A percentile compares a stretch with the other conserved stretches of the same genome.
phyloP scores from a whole-genome alignment of 2,888 invertebrate species.

The Ferrisia virgata region DNA sequence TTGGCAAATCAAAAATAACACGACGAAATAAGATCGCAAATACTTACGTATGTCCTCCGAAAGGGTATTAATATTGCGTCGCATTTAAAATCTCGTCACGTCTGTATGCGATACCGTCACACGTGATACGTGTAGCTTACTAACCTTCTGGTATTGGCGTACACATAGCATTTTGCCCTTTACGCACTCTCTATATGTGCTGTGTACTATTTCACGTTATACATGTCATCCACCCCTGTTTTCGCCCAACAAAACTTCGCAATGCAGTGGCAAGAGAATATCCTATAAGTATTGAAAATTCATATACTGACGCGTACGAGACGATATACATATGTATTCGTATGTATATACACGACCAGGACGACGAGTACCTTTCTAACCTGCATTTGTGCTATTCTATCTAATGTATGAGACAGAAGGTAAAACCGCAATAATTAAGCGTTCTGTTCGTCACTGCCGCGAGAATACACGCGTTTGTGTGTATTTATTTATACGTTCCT shows the following conservation, averaged over 20 bases:
- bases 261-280: background rate
- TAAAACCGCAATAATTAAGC: constrained; percentile 32
- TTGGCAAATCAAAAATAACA: constrained; percentile 42
- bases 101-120: constrained; percentile 36
- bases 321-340: background rate
- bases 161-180: too few species aligned
- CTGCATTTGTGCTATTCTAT: too few species aligned
- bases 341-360: background rate
- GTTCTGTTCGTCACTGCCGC: background rate
- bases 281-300: constrained; percentile 21
- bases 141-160: background rate
- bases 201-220: background rate
- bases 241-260: background rate
- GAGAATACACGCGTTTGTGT: too few species aligned
- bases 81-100: constrained; percentile 39
- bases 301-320: background rate
- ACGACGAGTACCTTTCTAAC: background rate
- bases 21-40: constrained; percentile 39
- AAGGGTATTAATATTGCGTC: constrained; percentile 35
- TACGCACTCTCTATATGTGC: constrained; percentile 18
- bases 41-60: constrained; percentile 37
- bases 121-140: constrained; percentile 38
- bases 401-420: background rate
- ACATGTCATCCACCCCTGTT: constrained; percentile 1
- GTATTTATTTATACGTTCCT: too few species aligned